Base-by-base conservation (phyloP, 1,140 invertebrate species). In the Bombus soroeensis region DNA sequence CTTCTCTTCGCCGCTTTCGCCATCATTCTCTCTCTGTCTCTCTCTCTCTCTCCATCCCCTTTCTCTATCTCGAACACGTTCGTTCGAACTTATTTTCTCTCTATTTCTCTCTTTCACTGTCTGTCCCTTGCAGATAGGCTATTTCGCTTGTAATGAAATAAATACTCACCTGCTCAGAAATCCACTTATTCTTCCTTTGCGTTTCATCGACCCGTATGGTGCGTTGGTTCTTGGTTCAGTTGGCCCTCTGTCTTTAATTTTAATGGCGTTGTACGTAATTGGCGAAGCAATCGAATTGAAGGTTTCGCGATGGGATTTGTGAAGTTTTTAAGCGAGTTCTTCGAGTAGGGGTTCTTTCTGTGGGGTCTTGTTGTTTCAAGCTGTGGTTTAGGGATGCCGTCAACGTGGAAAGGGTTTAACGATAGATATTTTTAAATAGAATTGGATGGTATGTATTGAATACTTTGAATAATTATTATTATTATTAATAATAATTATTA, bases 111-210 rank as follows among this genome's bases (percentile, higher is more conserved):
- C 41, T 32, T 39, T 83, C 57, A 18, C 74, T 43, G 18, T 32
- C 22, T 47, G 32, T 18, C 66, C 13, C 28, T 2, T 10, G 71
- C 18, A n/a, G 28, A n/a, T 41, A 43, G 13, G 41, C 57, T 86
- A 74, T 66, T n/a, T 32, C 37, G 22, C 57, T 76, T 76, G 68
- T 81, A 73, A 90, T 72, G 71, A 85, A 90, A 90, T 90, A 90
- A 90, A 89, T 89, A 89, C 34, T 86, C 66, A 75, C 75, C 74
- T 72, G 68, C 47, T 90, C 75, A 64, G 71, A 79, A 79, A 83
- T 86, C 80, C 73, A 81, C 59, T 88, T 88, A 70, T 74, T 83
- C 64, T 59, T 79, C 39, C 25, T 89, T 80, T 86, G 37, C 34
- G 59, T 66, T 64, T 62, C 76, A 82, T 86, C 83, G 66, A 73